A percentile compares a stretch with the other conserved stretches of the same genome.
phyloP scores from a whole-genome alignment of 2,888 invertebrate species.

The Hirtodrosophila histrioides region DNA sequence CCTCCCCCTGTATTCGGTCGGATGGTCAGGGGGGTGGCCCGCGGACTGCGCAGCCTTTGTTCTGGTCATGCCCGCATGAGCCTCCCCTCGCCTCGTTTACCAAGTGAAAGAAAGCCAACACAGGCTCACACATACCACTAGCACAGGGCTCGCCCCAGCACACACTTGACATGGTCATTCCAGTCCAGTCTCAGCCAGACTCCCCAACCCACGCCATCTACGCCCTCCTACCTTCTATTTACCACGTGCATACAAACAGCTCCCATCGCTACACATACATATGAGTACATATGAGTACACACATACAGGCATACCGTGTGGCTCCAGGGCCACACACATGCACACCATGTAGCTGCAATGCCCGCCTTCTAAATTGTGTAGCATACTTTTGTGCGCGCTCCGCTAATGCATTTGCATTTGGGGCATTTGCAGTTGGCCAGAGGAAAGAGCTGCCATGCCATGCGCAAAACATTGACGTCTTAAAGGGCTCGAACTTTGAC shows the following conservation, averaged over 20 bases:
- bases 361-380: constrained; percentile 30
- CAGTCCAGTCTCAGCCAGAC: constrained; percentile 37
- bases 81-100: constrained; percentile 11
- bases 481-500: constrained; percentile 51
- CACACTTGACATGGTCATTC: constrained; percentile 70
- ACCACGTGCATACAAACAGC: constrained; percentile 53
- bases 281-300: background rate
- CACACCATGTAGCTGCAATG: background rate
- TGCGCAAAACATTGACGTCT: constrained; percentile 27
- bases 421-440: constrained; percentile 61
- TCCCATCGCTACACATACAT: constrained; percentile 1
- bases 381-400: constrained; percentile 56
- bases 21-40: background rate
- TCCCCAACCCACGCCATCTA: constrained; percentile 9
- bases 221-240: constrained; percentile 38
- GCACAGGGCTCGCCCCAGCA: constrained; percentile 21
- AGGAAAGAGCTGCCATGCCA: constrained; percentile 22
- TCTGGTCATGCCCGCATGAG: constrained; percentile 36
- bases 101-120: constrained; percentile 30
- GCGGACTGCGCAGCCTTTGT: constrained; percentile 23
- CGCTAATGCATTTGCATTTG: constrained; percentile 71
- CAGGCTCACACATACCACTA: constrained; percentile 13
- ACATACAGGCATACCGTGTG: background rate
- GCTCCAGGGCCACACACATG: constrained; percentile 1
- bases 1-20: constrained; percentile 4